A percentile compares a stretch with the other conserved stretches of the same genome.
Conservation (phyloP, 2,888 invertebrate genomes). For the Trachelus iudaicus region DNA sequence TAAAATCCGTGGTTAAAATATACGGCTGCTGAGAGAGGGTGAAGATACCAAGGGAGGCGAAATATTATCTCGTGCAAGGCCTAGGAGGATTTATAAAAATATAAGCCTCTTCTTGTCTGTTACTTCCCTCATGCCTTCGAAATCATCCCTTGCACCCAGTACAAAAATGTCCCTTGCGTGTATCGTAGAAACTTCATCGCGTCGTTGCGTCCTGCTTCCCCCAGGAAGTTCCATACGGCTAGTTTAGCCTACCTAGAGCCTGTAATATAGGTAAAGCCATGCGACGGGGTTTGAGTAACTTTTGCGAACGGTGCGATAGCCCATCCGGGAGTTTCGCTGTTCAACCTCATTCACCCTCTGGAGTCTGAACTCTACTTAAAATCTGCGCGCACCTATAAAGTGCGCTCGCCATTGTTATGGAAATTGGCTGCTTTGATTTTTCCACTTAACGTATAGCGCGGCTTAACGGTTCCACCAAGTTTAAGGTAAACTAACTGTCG, state of each 20-base stretch:
- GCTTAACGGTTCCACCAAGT: not conserved
- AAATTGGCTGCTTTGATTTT: slow-evolving; percentile 15
- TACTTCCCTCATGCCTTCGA: not conserved
- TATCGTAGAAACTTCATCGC: not conserved
- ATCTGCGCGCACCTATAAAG: slow-evolving; percentile 6
- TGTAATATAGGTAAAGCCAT: not conserved
- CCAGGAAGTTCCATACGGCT: slow-evolving; percentile 12
- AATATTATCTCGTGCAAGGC: not conserved
- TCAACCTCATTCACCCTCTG: not conserved
- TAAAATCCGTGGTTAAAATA: not conserved
- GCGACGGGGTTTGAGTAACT: not conserved
- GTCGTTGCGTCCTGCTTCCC: not conserved
- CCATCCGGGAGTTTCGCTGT: not conserved
- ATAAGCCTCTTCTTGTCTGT: not conserved
- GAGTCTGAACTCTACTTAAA: slow-evolving; percentile 19
- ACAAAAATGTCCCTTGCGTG: not conserved
- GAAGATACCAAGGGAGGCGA: not conserved
- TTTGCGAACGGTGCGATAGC: not conserved
- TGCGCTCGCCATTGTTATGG: slow-evolving; percentile 17
- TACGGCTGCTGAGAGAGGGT: not conserved
- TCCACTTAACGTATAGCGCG: not conserved
- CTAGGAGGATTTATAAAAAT: not conserved
- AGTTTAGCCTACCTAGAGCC: not conserved
- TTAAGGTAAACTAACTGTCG: not conserved
- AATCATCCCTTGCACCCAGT: not conserved